phyloP scores from a whole-genome alignment of 2,888 invertebrate genomes.

The Dastarcus helophoroides region DNA sequence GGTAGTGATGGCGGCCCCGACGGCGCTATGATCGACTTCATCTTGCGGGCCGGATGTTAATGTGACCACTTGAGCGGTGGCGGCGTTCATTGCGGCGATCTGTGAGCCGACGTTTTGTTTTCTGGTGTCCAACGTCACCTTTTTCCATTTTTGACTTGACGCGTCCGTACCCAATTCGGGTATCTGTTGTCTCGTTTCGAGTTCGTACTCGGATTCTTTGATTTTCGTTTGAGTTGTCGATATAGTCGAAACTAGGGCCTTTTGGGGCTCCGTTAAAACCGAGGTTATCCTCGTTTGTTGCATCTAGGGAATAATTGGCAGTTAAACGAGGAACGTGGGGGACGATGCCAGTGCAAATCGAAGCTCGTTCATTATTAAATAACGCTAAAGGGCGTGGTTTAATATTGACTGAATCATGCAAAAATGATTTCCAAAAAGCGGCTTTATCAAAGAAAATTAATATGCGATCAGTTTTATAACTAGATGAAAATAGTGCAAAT shows the following conservation, averaged over 20 bases:
- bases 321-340: too few species aligned
- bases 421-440: too few species aligned
- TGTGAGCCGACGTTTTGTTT: constrained; percentile 95
- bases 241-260: constrained; percentile 85
- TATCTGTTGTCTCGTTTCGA: constrained; percentile 42
- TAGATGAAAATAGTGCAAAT: too few species aligned
- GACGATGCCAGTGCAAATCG: too few species aligned
- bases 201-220: constrained; percentile 68
- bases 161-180: constrained; percentile 74
- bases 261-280: constrained; percentile 80
- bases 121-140: constrained; percentile 85
- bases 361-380: too few species aligned
- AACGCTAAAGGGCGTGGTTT: too few species aligned
- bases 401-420: too few species aligned
- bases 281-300: constrained; percentile 80
- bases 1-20: constrained; percentile 93
- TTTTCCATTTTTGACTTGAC: constrained; percentile 86
- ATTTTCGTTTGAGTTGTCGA: constrained; percentile 81
- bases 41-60: constrained; percentile 54
- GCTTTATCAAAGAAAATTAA: too few species aligned
- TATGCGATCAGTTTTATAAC: too few species aligned
- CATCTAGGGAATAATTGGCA: too few species aligned
- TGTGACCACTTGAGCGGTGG: constrained; percentile 72
- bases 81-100: constrained; percentile 98
- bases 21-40: constrained; percentile 90